Evolutionary conservation across 2,888 invertebrate species (phyloP), one percentile per base, ranked within the genome.

Genomic region (Gisinianus flammeolus): DNA sequence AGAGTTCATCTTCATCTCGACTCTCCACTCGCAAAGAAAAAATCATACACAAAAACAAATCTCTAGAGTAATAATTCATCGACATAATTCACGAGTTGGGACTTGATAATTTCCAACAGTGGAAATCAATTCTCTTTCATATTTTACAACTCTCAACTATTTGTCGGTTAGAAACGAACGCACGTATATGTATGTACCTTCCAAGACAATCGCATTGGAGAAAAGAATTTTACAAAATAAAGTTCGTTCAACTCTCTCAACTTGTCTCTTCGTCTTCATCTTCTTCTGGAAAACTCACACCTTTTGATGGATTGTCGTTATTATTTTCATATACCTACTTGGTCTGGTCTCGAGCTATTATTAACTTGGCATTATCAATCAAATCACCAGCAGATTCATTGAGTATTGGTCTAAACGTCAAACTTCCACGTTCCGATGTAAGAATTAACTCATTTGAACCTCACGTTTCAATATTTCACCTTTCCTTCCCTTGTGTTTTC

Each of bases 231-330:
- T 26, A 3, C 22, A 5, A 69, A 22, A 44, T 69, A 33, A 69
- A 26, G 69, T 33, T 69, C 69, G 44, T 69, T 69, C 69, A 69
- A 69, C 69, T 52, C 52, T 24, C 28, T 33, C 44, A 24, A 69
- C 44, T 44, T 19, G 6, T 6, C 44, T 44, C 44, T 44, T 58
- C 58, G 2, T 58, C 58, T 22, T 58, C 58, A 5, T 58, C 5
- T 26, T 58, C 58, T 1, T 58, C 44, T 12, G 26, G 28, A 26
- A 62, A 62, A 62, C 62, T 24, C 62, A 62, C 62, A 62, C 62
- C 26, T 62, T 62, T 24, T 62, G 62, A 62, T 62, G 28, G 62
- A 62, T 62, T 62, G 62, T 54, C 26, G 10, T 26, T 28, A 10
- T 62, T 12, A 12, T 62, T 26, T 62, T 62, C 12, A 28, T 62